Base-by-base conservation (phyloP, 1,140 invertebrate species). In the Cryptotermes secundus region DNA sequence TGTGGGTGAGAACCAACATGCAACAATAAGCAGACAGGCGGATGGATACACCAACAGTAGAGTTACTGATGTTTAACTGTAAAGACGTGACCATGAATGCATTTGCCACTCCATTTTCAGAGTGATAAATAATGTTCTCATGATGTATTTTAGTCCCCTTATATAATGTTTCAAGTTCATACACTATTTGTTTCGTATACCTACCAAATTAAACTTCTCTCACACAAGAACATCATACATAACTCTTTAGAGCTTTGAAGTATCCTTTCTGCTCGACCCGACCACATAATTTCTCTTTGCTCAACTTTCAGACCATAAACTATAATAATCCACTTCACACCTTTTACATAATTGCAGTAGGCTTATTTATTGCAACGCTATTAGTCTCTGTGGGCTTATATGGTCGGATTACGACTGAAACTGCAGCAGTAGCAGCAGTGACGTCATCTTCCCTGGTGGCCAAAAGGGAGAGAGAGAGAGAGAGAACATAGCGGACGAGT, bases 271-370 rank as follows among this genome's bases (percentile, higher is more conserved):
- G 2, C 59, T 14, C 26, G 7, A 72, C 59, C 59, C 26, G 31
- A 72, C 59, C 26, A 26, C n/a, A 72, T 72, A n/a, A 72, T 72
- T 72, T 72, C 59, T 9, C 59, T 31, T n/a, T n/a, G 14, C 59
- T 72, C n/a, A 72, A 65, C 59, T 72, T 72, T 72, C 59, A 31
- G n/a, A 3, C 59, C 59, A 72, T 72, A 72, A 72, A 72, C 59
- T 72, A 72, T 72, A 72, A 72, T 72, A 72, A 72, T 72, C 59
- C n/a, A 72, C 59, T 72, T 72, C n/a, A 7, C 59, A 72, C n/a
- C 59, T 72, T 72, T 72, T 72, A 72, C 59, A 72, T 72, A 72
- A 72, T 72, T 72, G 59, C n/a, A 72, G n/a, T 14, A 26, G n/a
- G 59, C 59, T 72, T 72, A 31, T 72, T 72, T 72, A 72, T 72